Conservation (phyloP, 2,113 vertebrate species). For the Condylura cristata region DNA sequence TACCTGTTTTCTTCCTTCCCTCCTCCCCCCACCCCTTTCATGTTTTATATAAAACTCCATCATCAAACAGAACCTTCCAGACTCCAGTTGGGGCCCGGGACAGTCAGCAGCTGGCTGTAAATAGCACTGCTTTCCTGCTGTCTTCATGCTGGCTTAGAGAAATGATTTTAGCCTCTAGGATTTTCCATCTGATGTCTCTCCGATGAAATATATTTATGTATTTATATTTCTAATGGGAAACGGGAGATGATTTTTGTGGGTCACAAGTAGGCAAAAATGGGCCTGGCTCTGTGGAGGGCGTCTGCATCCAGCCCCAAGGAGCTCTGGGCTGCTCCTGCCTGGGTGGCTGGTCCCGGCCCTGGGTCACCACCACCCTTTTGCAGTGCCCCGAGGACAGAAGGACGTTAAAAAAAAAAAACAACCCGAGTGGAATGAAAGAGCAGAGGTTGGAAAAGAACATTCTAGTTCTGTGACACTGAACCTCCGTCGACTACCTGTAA, state of each 20-base stretch:
- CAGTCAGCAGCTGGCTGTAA: background rate
- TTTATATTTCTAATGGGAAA: constrained; percentile 13
- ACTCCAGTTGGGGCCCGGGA: background rate
- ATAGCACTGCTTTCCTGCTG: background rate
- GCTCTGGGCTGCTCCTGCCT: background rate
- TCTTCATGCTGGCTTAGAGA: background rate
- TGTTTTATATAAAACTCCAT: background rate
- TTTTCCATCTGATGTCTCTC: constrained; percentile 26
- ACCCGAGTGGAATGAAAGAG: background rate
- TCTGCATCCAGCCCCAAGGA: fast-evolving
- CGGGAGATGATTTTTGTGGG: background rate
- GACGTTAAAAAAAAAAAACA: background rate
- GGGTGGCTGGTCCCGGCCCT: background rate
- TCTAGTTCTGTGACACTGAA: background rate
- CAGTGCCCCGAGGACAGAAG: background rate
- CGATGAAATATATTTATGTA: background rate
- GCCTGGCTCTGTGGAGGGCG: background rate
- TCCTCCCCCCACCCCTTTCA: too few relatives aligned
- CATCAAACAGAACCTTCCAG: constrained; percentile 21
- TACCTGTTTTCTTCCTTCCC: background rate
- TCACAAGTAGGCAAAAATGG: background rate
- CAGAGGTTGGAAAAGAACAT: background rate
- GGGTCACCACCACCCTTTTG: background rate
- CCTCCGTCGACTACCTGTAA: constrained; percentile 17
- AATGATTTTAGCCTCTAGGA: constrained; percentile 51